Evolutionary conservation across 2,797 vertebrate species (phyloP).

Genomic region (Aldrovandia affinis): DNA sequence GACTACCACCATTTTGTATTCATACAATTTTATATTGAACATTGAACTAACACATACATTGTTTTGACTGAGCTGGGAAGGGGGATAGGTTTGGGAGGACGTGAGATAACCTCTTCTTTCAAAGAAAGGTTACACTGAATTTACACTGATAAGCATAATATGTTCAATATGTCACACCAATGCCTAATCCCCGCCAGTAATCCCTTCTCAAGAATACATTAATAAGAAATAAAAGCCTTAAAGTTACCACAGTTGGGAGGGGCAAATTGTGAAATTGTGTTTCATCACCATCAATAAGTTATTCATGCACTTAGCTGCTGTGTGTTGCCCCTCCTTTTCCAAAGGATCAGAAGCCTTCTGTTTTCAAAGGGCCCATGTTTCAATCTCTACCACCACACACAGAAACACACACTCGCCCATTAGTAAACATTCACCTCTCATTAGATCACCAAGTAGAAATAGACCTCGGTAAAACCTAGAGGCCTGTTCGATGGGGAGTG

Average conservation of each 20-base stretch:
- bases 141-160: neutral
- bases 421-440: neutral
- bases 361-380: slow-evolving; percentile 9
- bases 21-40: slow-evolving; percentile 26
- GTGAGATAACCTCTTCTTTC: too few relatives aligned
- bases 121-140: neutral
- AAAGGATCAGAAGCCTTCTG: slow-evolving; percentile 15
- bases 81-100: neutral
- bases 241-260: neutral
- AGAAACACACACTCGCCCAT: neutral
- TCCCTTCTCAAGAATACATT: neutral
- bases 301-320: slow-evolving; percentile 16
- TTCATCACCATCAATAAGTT: neutral
- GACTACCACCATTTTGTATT: slow-evolving; percentile 20
- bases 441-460: neutral
- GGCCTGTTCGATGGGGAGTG: neutral
- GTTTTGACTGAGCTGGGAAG: neutral
- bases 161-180: slow-evolving; percentile 8
- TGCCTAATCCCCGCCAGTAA: neutral
- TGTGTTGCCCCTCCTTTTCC: neutral
- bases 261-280: neutral
- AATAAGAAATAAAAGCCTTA: neutral
- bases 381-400: neutral
- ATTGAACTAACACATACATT: slow-evolving; percentile 6
- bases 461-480: neutral